Evolutionary conservation across 2,113 vertebrate species (phyloP).

Genomic region (Hippolais icterina): DNA sequence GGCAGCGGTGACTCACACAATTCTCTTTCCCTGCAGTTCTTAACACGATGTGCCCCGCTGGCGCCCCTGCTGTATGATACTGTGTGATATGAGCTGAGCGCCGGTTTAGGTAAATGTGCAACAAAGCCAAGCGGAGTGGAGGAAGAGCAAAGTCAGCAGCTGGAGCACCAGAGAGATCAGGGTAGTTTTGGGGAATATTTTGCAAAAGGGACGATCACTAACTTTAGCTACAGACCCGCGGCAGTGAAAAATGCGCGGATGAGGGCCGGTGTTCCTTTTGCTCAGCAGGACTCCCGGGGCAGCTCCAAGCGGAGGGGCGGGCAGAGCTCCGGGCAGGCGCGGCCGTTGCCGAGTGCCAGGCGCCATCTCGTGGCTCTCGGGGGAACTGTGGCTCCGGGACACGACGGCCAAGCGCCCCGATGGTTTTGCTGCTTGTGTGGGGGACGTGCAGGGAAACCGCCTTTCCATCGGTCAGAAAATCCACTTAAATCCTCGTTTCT

Average conservation of each 20-base stretch:
- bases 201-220: background rate
- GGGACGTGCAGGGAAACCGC: background rate
- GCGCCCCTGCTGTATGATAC: too few species aligned
- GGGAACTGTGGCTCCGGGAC: background rate
- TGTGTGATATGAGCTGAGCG: too few species aligned
- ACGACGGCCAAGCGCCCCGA: rapidly evolving
- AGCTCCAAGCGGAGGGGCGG: background rate
- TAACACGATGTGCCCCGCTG: rapidly evolving
- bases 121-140: too few species aligned
- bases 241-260: background rate
- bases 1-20: rapidly evolving
- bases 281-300: background rate
- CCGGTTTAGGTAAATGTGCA: rapidly evolving
- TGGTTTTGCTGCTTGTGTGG: rapidly evolving
- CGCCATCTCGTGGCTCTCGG: slow-evolving; percentile 71
- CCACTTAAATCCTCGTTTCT: background rate
- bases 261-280: background rate
- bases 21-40: rapidly evolving
- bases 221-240: background rate
- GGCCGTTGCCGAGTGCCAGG: slow-evolving; percentile 46
- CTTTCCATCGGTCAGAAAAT: rapidly evolving
- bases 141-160: background rate
- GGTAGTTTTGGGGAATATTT: background rate
- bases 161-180: background rate
- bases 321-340: rapidly evolving